phyloP scores from a whole-genome alignment of 1,140 invertebrate species.

The Mamestra configurata region DNA sequence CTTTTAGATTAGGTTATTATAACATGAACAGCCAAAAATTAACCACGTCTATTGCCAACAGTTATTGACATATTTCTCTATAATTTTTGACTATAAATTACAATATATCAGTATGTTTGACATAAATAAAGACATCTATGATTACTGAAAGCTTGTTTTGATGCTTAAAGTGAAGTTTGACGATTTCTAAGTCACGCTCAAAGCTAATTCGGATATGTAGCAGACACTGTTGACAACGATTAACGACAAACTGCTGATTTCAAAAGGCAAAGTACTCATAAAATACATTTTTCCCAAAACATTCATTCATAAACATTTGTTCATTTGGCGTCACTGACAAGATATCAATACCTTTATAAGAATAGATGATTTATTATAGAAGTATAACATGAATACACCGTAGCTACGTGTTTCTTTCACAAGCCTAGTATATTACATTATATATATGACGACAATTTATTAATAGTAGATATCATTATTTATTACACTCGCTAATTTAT shows the following conservation, averaged over 20 bases:
- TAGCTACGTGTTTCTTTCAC: slow-evolving; percentile 30
- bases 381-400: slow-evolving; percentile 48
- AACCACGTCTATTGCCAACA: slow-evolving; percentile 21
- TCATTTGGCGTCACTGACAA: slow-evolving; percentile 47
- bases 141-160: slow-evolving; percentile 8
- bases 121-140: slow-evolving; percentile 18
- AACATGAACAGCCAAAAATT: neutral
- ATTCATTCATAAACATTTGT: slow-evolving; percentile 37
- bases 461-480: slow-evolving; percentile 19
- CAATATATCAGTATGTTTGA: neutral
- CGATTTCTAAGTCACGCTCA: neutral
- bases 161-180: slow-evolving; percentile 15
- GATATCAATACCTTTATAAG: slow-evolving; percentile 41
- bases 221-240: slow-evolving; percentile 37
- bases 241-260: slow-evolving; percentile 29
- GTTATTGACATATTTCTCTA: neutral
- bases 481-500: slow-evolving; percentile 51
- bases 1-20: slow-evolving; percentile 31
- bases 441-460: slow-evolving; percentile 37
- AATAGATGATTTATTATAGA: slow-evolving; percentile 48
- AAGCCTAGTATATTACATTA: slow-evolving; percentile 37
- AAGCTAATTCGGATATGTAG: slow-evolving; percentile 45
- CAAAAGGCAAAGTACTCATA: slow-evolving; percentile 38
- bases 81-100: slow-evolving; percentile 13
- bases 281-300: slow-evolving; percentile 43